Conservation (phyloP, 2,113 vertebrate genomes). For the Anhinga rufa region DNA sequence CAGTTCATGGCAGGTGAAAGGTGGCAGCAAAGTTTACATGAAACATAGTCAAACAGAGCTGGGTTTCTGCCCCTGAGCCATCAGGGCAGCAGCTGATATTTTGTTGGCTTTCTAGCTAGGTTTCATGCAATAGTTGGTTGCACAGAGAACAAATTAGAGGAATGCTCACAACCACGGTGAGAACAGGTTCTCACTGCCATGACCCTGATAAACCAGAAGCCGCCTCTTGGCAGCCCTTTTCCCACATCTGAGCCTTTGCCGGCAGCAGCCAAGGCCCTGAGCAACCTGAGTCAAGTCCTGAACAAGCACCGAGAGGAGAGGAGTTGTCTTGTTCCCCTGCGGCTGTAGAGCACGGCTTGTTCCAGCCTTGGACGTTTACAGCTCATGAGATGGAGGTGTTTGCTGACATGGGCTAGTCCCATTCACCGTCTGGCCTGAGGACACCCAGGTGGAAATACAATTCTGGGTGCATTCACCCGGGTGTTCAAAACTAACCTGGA, state of each 20-base stretch:
- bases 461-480: fast-evolving
- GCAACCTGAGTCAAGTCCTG: background rate
- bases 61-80: background rate
- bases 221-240: background rate
- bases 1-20: background rate
- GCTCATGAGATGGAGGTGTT: background rate
- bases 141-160: background rate
- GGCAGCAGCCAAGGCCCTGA: background rate
- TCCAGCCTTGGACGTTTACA: background rate
- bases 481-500: background rate
- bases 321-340: background rate
- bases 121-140: background rate
- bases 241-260: background rate
- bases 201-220: background rate
- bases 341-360: too few species aligned
- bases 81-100: background rate
- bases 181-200: fast-evolving
- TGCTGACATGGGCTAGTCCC: background rate
- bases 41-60: background rate
- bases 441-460: background rate
- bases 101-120: background rate
- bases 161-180: fast-evolving
- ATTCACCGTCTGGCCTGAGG: fast-evolving
- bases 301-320: background rate
- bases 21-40: background rate